Evolutionary conservation across 2,797 vertebrate genomes (phyloP).

Genomic region (Perodicticus potto): DNA sequence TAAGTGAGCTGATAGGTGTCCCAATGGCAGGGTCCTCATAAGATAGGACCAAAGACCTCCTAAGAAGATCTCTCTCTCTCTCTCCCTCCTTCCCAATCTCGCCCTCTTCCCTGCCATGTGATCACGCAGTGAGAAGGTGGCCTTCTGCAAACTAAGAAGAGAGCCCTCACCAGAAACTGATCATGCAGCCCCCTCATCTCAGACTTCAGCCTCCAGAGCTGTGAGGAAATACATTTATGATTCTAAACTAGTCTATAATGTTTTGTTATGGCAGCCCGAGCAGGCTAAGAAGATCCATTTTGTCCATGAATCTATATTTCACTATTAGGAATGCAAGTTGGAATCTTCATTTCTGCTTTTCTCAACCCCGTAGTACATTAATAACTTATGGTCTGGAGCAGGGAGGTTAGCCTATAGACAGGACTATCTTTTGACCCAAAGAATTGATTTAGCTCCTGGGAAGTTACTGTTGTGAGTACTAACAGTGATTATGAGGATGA

Average conservation of each 20-base stretch:
- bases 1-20: background rate
- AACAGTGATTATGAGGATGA: background rate
- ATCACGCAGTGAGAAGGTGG: background rate
- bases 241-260: background rate
- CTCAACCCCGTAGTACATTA: background rate
- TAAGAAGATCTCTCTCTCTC: background rate
- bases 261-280: background rate
- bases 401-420: background rate
- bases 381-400: background rate
- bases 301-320: background rate
- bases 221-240: background rate
- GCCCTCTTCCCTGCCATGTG: background rate
- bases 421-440: background rate
- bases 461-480: background rate
- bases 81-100: background rate
- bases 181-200: background rate
- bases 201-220: background rate
- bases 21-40: background rate
- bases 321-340: background rate
- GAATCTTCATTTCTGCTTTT: background rate
- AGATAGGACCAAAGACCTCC: background rate
- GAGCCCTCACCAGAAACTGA: background rate
- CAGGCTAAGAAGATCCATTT: background rate
- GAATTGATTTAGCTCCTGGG: background rate
- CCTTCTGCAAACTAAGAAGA: background rate